Conservation (phyloP, 2,113 vertebrate species). For the Sinocyclocheilus maitianheensis region DNA sequence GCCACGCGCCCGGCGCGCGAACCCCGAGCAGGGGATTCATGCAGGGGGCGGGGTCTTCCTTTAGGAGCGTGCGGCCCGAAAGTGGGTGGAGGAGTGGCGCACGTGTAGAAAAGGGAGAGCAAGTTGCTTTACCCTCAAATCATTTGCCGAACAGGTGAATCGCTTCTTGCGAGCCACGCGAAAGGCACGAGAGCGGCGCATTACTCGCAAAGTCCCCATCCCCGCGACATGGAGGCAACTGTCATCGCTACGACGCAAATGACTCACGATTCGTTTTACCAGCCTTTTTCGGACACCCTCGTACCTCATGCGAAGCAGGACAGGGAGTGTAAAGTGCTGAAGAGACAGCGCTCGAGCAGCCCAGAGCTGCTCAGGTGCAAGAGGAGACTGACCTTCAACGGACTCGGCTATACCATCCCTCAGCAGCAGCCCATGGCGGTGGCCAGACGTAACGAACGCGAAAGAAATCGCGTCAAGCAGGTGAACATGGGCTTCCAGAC, state of each 20-base stretch:
- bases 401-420: slow-evolving; percentile 58
- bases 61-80: slow-evolving; percentile 56
- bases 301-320: slow-evolving; percentile 2
- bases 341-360: slow-evolving; percentile 66
- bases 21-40: slow-evolving; percentile 48
- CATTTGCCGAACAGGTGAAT: slow-evolving; percentile 56
- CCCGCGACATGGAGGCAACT: slow-evolving; percentile 52
- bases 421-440: slow-evolving; percentile 73
- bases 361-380: slow-evolving; percentile 80
- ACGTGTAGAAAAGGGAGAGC: slow-evolving; percentile 69
- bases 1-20: slow-evolving; percentile 75
- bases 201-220: not conserved
- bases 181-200: slow-evolving; percentile 56
- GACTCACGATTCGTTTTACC: slow-evolving; percentile 39
- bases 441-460: slow-evolving; percentile 83
- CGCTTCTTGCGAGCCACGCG: slow-evolving; percentile 50
- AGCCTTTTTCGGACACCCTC: slow-evolving; percentile 47
- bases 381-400: slow-evolving; percentile 71
- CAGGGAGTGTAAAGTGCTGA: slow-evolving; percentile 52
- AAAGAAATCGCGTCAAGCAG: slow-evolving; percentile 83
- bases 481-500: slow-evolving; percentile 63
- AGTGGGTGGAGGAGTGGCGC: slow-evolving; percentile 52
- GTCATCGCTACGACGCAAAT: slow-evolving; percentile 44
- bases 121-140: slow-evolving; percentile 54
- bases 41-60: slow-evolving; percentile 56